Evolutionary conservation across 2,113 vertebrate genomes (phyloP).

Genomic region (Caloenas nicobarica): DNA sequence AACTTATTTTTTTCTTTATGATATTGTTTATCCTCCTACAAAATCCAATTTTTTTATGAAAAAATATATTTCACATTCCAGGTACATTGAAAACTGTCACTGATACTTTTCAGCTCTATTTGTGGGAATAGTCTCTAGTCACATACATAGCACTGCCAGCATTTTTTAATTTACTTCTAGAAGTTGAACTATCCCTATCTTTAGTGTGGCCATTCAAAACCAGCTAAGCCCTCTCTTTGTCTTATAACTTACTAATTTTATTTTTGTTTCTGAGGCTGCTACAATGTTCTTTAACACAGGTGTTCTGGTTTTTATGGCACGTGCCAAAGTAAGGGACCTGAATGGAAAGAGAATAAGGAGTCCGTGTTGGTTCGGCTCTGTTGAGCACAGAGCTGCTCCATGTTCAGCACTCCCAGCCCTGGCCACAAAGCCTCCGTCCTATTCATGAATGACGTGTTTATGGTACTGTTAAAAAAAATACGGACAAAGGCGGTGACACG

Average conservation of each 20-base stretch:
- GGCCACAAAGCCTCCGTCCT: not conserved
- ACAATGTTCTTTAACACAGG: not conserved
- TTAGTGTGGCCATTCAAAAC: not conserved
- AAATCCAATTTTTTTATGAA: not conserved
- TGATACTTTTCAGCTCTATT: not conserved
- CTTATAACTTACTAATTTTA: not conserved
- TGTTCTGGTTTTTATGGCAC: not conserved
- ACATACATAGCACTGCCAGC: not conserved
- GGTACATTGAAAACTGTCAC: not conserved
- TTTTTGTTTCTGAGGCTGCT: not conserved
- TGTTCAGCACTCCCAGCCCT: not conserved
- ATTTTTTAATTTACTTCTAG: not conserved
- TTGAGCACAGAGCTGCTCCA: not conserved
- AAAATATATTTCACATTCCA: not conserved
- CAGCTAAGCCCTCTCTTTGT: not conserved
- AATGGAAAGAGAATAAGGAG: not conserved
- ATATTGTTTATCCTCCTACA: not conserved
- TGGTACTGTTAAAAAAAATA: not conserved
- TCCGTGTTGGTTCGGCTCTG: not conserved
- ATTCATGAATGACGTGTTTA: not conserved
- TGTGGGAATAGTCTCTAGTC: not conserved
- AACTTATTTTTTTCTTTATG: not conserved
- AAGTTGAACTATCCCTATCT: not conserved
- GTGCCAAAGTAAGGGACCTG: not conserved
- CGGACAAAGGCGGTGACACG: not conserved